Conservation (phyloP, 2,797 vertebrate species). For the Artibeus jamaicensis region DNA sequence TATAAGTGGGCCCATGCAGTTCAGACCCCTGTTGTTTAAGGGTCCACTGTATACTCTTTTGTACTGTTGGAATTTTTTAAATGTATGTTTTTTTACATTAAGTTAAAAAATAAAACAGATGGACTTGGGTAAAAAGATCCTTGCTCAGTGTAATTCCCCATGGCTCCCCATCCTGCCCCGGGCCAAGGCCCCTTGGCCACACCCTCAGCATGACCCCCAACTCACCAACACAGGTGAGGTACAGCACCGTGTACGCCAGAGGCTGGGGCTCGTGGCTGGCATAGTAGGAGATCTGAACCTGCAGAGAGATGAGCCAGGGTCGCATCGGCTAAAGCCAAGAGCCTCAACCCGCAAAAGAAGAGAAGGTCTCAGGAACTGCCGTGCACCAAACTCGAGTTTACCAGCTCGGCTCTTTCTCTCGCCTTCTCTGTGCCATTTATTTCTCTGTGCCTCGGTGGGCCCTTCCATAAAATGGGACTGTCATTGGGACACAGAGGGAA, state of each 20-base stretch:
- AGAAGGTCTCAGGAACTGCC: background rate
- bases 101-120: background rate
- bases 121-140: background rate
- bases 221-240: constrained; percentile 77
- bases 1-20: background rate
- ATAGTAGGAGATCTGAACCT: constrained; percentile 75
- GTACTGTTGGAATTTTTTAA: background rate
- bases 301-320: background rate
- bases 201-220: background rate
- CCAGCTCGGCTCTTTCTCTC: background rate
- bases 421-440: background rate
- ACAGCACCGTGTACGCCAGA: constrained; percentile 58
- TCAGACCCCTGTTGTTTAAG: background rate
- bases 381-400: background rate
- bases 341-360: accelerated
- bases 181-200: background rate
- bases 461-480: background rate
- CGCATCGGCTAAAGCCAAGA: background rate
- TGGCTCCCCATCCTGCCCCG: background rate
- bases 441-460: background rate
- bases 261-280: background rate
- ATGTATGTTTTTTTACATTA: background rate
- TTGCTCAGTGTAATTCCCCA: background rate
- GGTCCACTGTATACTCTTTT: background rate
- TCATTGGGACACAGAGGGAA: too few species aligned